phyloP scores from a whole-genome alignment of 2,888 invertebrate genomes.

The Harpalus rubripes region DNA sequence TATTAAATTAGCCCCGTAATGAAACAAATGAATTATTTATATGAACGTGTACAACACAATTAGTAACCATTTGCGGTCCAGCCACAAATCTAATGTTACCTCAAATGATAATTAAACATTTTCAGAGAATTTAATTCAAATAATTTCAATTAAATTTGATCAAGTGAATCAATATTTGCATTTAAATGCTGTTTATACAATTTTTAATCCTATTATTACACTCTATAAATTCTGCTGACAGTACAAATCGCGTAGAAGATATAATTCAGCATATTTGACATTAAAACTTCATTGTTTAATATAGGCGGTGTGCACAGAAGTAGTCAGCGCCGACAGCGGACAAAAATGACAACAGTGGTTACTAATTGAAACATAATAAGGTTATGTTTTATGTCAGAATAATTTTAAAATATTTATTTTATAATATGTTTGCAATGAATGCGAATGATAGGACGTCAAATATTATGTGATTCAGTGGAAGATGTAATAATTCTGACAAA shows the following conservation, averaged over 20 bases:
- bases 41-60: not conserved
- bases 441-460: too few species aligned
- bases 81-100: not conserved
- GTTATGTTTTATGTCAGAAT: too few species aligned
- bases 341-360: too few species aligned
- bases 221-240: not conserved
- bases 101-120: not conserved
- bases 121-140: not conserved
- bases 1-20: too few species aligned
- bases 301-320: too few species aligned
- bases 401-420: too few species aligned
- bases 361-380: too few species aligned
- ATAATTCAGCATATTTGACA: constrained; percentile 18
- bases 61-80: not conserved
- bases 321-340: too few species aligned
- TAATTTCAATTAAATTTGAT: not conserved
- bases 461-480: too few species aligned
- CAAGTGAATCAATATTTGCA: not conserved
- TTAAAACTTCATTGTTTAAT: not conserved
- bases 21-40: constrained; percentile 1
- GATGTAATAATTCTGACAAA: too few species aligned
- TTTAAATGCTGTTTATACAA: not conserved
- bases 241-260: not conserved
- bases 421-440: too few species aligned
- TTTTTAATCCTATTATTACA: constrained; percentile 34